Conservation (phyloP, 2,888 invertebrate genomes). For the Spialia ferax region DNA sequence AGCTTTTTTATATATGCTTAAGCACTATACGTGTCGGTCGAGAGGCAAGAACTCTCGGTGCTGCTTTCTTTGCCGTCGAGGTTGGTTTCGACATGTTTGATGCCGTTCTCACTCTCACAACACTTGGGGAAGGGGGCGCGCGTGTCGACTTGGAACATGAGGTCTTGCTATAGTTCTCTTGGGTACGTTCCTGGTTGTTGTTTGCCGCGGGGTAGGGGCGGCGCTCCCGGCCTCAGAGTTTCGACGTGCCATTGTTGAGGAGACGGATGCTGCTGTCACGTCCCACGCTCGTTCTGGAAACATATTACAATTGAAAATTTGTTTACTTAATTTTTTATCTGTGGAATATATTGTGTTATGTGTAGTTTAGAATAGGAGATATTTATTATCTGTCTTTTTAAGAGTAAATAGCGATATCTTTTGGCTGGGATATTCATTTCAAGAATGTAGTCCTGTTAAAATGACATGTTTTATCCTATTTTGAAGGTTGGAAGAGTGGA, state of each 20-base stretch:
- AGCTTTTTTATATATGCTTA: no score
- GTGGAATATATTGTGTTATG: no score
- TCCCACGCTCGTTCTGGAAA: slow-evolving; percentile 71
- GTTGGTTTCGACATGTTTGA: slow-evolving; percentile 56
- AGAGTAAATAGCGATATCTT: no score
- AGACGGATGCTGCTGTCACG: slow-evolving; percentile 79
- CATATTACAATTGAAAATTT: not conserved
- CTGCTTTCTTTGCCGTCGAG: slow-evolving; percentile 65
- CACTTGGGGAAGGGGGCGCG: slow-evolving; percentile 76
- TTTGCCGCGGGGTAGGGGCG: slow-evolving; percentile 64
- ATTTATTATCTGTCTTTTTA: no score
- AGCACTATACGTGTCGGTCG: slow-evolving; percentile 55
- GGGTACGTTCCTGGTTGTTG: slow-evolving; percentile 65
- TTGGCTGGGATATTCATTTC: no score
- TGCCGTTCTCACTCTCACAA: slow-evolving; percentile 71
- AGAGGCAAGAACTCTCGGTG: slow-evolving; percentile 70
- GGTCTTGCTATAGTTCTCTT: slow-evolving; percentile 72
- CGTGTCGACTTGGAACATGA: slow-evolving; percentile 60
- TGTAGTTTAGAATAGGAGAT: no score
- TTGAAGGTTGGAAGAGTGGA: no score
- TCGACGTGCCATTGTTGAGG: slow-evolving; percentile 77
- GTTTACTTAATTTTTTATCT: no score
- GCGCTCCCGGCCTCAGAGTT: slow-evolving; percentile 73
- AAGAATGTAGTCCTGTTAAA: no score
- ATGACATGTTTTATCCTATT: no score